Percentiles rank a stretch among this genome's conserved stretches.
Evolutionary conservation across 1,140 invertebrate species (phyloP).

Genomic region (Conus betulinus): DNA sequence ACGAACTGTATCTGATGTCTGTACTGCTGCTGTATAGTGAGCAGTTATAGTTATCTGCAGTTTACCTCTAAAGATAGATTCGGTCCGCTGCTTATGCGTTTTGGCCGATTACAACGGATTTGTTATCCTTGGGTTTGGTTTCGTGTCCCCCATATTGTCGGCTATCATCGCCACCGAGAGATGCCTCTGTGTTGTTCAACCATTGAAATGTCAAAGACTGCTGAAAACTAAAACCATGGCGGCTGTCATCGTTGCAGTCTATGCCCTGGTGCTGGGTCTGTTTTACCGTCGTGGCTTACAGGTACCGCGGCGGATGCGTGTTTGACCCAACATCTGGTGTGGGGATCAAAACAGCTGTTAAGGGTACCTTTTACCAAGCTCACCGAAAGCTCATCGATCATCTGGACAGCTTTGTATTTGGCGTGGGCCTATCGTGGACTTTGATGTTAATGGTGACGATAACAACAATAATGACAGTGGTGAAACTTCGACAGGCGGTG

Average conservation of each 20-base stretch:
- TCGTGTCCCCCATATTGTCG: neutral
- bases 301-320: neutral
- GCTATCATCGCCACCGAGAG: constrained; percentile 11
- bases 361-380: neutral
- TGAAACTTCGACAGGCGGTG: neutral
- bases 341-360: neutral
- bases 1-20: no score
- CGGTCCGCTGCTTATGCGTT: neutral
- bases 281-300: neutral
- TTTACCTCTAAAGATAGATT: neutral
- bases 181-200: neutral
- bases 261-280: neutral
- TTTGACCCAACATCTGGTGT: neutral
- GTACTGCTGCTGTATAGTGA: neutral
- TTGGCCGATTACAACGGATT: neutral
- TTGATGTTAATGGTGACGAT: neutral
- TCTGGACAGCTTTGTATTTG: neutral
- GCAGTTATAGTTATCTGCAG: neutral
- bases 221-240: neutral
- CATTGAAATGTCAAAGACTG: neutral
- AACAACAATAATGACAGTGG: neutral
- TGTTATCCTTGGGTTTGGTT: neutral
- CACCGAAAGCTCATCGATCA: neutral
- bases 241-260: neutral
- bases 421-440: neutral